Evolutionary conservation across 2,113 vertebrate species (phyloP).

Genomic region (Cyprinodon variegatus): DNA sequence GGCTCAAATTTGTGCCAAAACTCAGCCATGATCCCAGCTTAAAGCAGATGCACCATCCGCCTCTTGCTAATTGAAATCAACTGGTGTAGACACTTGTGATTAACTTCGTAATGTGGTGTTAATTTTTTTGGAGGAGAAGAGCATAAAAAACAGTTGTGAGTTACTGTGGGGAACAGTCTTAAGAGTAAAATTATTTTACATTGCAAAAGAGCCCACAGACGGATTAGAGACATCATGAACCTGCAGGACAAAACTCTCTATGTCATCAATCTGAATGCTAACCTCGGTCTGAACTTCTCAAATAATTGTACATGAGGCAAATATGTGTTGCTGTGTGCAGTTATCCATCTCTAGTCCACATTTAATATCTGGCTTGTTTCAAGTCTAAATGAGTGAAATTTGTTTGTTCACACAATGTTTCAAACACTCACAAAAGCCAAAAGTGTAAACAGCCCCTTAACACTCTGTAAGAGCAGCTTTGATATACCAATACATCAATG

Average conservation of each 20-base stretch:
- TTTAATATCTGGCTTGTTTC: conserved; percentile 22
- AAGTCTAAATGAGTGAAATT: background rate
- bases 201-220: conserved; percentile 1
- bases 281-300: conserved; percentile 24
- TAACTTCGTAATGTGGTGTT: conserved; percentile 40
- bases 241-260: conserved; percentile 6
- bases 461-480: conserved; percentile 4
- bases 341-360: conserved; percentile 28
- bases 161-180: conserved; percentile 21
- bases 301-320: conserved; percentile 4
- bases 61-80: conserved; percentile 34
- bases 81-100: conserved; percentile 28
- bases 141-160: conserved; percentile 21
- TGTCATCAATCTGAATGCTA: background rate
- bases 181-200: conserved; percentile 13
- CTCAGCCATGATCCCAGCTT: conserved; percentile 39
- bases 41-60: conserved; percentile 47
- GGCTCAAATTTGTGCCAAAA: conserved; percentile 38
- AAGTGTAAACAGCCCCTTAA: conserved; percentile 1
- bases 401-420: conserved; percentile 7
- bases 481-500: background rate
- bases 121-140: conserved; percentile 30
- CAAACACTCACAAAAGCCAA: background rate
- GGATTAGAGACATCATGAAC: conserved; percentile 6
- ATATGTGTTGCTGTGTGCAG: conserved; percentile 4